These are phyloP conservation scores for Pyrochroa serraticornis DNA, from an alignment of 2,888 invertebrate species.

Conservation along the genomic window DNA sequence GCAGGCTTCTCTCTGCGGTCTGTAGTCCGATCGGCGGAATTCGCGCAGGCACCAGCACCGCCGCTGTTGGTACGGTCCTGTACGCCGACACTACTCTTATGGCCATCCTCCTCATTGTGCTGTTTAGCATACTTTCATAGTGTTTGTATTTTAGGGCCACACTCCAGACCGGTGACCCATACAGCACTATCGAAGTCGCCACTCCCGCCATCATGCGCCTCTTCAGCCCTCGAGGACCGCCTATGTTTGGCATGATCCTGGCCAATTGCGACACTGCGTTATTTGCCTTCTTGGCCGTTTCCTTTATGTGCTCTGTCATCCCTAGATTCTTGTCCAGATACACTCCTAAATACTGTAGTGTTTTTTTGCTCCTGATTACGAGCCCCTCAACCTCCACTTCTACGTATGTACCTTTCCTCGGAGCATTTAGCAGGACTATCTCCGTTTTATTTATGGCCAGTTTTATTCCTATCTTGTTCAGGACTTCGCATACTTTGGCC, in stretches of 20 bases:
- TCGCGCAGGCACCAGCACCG: neutral
- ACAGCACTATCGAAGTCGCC: neutral
- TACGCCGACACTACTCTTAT: slow-evolving; percentile 1
- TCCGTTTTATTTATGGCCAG: neutral
- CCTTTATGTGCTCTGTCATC: slow-evolving; percentile 7
- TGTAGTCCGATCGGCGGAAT: neutral
- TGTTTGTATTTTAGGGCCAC: neutral
- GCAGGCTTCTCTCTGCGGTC: neutral
- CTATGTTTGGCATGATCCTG: slow-evolving; percentile 6
- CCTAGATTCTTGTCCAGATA: slow-evolving; percentile 9
- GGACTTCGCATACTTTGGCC: too few species aligned
- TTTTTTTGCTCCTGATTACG: slow-evolving; percentile 3
- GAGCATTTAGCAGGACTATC: neutral
- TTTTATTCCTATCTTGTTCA: neutral
- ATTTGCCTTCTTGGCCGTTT: slow-evolving; percentile 12
- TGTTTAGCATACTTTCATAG: neutral
- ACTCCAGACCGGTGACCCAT: neutral
- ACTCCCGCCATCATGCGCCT: neutral
- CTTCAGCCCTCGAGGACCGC: neutral
- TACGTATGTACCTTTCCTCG: slow-evolving; percentile 1
- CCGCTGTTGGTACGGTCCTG: neutral
- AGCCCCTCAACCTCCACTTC: slow-evolving; percentile 1
- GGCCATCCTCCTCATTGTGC: neutral
- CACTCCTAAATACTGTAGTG: slow-evolving; percentile 23
- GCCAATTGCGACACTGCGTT: slow-evolving; percentile 9